Percentiles rank a stretch among this genome's conserved stretches.
phyloP scores from a whole-genome alignment of 1,140 invertebrate species.

The Yoshiicerus persimilis region DNA sequence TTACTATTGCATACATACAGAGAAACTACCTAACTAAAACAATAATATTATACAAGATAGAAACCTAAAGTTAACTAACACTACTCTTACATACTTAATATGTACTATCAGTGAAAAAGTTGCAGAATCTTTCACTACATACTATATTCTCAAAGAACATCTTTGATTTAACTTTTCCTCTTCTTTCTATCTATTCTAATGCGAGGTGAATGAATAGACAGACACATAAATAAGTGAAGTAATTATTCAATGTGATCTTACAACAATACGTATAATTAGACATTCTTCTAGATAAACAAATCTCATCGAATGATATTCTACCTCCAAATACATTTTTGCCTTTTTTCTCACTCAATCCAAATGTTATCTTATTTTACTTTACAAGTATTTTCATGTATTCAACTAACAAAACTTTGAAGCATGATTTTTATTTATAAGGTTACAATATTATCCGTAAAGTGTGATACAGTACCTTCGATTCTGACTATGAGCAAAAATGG shows the following conservation, averaged over 20 bases:
- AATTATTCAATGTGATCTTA: slow-evolving; percentile 21
- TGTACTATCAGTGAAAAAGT: neutral
- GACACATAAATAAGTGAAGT: neutral
- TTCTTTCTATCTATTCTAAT: neutral
- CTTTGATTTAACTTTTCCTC: neutral
- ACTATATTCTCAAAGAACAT: slow-evolving; percentile 1
- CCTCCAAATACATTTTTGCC: neutral
- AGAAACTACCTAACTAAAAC: neutral
- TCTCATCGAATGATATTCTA: neutral
- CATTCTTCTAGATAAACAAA: slow-evolving; percentile 2
- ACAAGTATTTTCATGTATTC: neutral
- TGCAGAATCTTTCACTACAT: neutral
- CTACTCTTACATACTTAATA: neutral
- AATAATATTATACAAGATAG: neutral
- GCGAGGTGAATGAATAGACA: neutral
- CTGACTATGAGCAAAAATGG: neutral
- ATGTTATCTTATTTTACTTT: neutral
- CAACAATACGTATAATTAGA: slow-evolving; percentile 10
- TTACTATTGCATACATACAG: neutral
- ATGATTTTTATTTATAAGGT: neutral
- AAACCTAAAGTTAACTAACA: slow-evolving; percentile 13
- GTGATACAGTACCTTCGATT: slow-evolving; percentile 18
- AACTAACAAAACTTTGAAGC: slow-evolving; percentile 9
- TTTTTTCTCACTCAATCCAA: neutral
- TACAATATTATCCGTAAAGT: slow-evolving; percentile 21